Percentiles rank a stretch among this genome's conserved stretches.
phyloP scores from a whole-genome alignment of 2,888 invertebrate genomes.

The Prosopocoilus inquinatus region DNA sequence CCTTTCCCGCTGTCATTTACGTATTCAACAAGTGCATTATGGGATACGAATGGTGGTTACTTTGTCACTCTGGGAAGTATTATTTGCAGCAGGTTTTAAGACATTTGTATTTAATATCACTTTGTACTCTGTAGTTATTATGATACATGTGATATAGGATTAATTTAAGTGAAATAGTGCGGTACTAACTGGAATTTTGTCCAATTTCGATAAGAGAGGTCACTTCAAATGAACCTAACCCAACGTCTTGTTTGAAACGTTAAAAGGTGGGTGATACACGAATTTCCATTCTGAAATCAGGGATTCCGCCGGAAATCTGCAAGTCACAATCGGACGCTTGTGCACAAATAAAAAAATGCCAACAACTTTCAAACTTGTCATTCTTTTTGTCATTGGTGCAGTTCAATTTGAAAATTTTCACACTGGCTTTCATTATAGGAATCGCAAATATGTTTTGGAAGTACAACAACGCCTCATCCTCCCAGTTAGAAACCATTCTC shows the following conservation, averaged over 20 bases:
- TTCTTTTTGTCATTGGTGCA: slow-evolving; percentile 17
- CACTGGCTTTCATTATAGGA: slow-evolving; percentile 35
- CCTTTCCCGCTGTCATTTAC: slow-evolving; percentile 28
- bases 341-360: background rate
- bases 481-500: slow-evolving; percentile 74
- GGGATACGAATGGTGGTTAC: slow-evolving; percentile 47
- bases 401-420: slow-evolving; percentile 21
- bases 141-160: slow-evolving; percentile 45
- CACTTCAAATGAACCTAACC: slow-evolving; percentile 51
- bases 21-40: slow-evolving; percentile 50
- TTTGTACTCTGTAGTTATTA: slow-evolving; percentile 34
- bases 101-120: slow-evolving; percentile 29
- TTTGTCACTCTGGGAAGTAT: slow-evolving; percentile 38
- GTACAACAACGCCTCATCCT: slow-evolving; percentile 69
- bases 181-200: slow-evolving; percentile 30
- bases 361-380: slow-evolving; percentile 22
- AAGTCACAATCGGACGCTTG: too few relatives aligned
- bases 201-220: slow-evolving; percentile 43
- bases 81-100: slow-evolving; percentile 34
- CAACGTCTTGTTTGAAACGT: slow-evolving; percentile 40
- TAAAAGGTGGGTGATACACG: slow-evolving; percentile 23
- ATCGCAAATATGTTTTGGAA: slow-evolving; percentile 76
- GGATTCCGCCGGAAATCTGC: too few relatives aligned
- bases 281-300: background rate
- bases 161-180: slow-evolving; percentile 34